Evolutionary conservation across 2,888 invertebrate genomes (phyloP).

Genomic region (Aleiodes alternator): DNA sequence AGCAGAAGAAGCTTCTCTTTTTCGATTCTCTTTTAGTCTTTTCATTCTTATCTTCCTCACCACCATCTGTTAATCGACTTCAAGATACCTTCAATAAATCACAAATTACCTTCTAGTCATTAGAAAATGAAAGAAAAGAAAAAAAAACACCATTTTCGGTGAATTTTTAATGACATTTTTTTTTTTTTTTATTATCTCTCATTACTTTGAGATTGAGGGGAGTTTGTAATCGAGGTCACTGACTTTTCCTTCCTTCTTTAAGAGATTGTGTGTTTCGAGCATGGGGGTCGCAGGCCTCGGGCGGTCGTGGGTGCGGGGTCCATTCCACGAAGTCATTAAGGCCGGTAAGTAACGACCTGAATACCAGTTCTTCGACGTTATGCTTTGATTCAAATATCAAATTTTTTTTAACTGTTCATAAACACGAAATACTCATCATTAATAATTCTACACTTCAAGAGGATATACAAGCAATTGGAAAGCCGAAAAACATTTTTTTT

Average conservation of each 20-base stretch:
- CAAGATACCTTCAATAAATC: not conserved
- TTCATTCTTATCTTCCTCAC: conserved; percentile 38
- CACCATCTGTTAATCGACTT: conserved; percentile 22
- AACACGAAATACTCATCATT: not conserved
- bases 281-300: conserved; percentile 45
- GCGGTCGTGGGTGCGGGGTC: conserved; percentile 52
- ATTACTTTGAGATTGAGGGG: conserved; percentile 8
- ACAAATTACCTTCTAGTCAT: not conserved
- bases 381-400: conserved; percentile 31
- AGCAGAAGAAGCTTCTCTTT: conserved; percentile 56
- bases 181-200: conserved; percentile 9
- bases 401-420: conserved; percentile 19
- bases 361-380: conserved; percentile 47
- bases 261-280: conserved; percentile 33
- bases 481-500: too few species aligned
- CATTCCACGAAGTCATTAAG: conserved; percentile 62
- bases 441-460: not conserved
- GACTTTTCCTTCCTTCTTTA: conserved; percentile 24
- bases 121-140: not conserved
- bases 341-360: conserved; percentile 52
- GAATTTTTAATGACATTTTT: conserved; percentile 7
- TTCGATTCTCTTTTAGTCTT: conserved; percentile 41
- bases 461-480: not conserved
- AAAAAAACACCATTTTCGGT: not conserved
- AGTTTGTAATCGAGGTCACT: conserved; percentile 7